A percentile compares a stretch with the other conserved stretches of the same genome.
phyloP scores from a whole-genome alignment of 1,140 invertebrate genomes.

The Formica exsecta region DNA sequence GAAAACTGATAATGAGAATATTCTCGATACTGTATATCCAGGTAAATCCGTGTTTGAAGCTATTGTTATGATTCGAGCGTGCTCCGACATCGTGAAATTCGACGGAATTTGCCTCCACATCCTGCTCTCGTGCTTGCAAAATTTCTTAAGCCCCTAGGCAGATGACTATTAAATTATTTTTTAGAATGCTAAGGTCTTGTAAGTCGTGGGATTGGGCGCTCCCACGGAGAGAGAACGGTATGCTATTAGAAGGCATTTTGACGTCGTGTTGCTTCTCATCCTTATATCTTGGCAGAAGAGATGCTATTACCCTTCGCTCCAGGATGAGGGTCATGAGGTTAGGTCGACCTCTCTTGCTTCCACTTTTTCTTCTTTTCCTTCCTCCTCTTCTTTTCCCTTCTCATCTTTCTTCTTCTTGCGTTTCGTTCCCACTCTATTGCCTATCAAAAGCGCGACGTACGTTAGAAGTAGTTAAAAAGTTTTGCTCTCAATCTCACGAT shows the following conservation, averaged over 20 bases:
- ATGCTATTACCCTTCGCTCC: conserved; percentile 60
- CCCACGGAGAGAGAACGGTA: conserved; percentile 46
- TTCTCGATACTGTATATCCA: not conserved
- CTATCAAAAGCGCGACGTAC: conserved; percentile 18
- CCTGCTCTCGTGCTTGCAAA: not conserved
- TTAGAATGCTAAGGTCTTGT: not conserved
- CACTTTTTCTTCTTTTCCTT: conserved; percentile 7
- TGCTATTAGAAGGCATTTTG: conserved; percentile 69
- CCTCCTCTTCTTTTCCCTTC: conserved; percentile 30
- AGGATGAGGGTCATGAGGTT: conserved; percentile 35
- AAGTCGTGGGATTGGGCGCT: conserved; percentile 45
- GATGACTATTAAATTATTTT: conserved; percentile 46
- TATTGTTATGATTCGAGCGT: not conserved
- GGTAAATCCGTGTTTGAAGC: no score
- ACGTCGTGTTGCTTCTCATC: conserved; percentile 40
- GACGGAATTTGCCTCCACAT: not conserved
- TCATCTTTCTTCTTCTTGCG: not conserved
- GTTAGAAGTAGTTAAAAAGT: conserved; percentile 73
- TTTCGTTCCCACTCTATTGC: conserved; percentile 37
- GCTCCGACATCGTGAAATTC: conserved; percentile 7
- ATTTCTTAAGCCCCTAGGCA: conserved; percentile 6
- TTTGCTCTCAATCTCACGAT: conserved; percentile 74
- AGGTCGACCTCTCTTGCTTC: conserved; percentile 21
- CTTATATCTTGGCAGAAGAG: conserved; percentile 15
- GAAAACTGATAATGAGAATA: not conserved